Evolutionary conservation across 1,140 invertebrate genomes (phyloP).

Genomic region (Bombus pyrosoma): DNA sequence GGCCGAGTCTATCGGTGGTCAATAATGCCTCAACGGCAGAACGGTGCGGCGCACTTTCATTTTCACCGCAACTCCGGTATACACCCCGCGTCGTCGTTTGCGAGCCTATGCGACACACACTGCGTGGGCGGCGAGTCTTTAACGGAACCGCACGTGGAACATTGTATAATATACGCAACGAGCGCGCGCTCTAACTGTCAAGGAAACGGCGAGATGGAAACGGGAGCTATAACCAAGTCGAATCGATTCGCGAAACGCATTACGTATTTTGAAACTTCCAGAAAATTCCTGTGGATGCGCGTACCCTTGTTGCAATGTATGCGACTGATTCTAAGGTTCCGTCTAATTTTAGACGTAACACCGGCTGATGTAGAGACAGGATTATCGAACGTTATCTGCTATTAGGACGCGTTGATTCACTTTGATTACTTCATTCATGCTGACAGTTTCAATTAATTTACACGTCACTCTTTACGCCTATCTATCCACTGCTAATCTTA

Average conservation of each 20-base stretch:
- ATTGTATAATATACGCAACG: conserved; percentile 36
- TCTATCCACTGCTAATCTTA: background rate
- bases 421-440: conserved; percentile 11
- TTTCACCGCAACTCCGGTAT: conserved; percentile 58
- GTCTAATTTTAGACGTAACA: background rate
- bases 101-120: conserved; percentile 46
- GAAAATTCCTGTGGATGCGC: background rate
- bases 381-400: background rate
- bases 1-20: conserved; percentile 29
- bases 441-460: conserved; percentile 34
- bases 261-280: background rate
- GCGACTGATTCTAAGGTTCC: background rate
- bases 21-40: conserved; percentile 48
- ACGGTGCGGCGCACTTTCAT: conserved; percentile 54
- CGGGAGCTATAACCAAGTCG: background rate
- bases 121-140: conserved; percentile 59
- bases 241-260: conserved; percentile 46
- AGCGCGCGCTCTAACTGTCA: background rate
- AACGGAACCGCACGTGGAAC: conserved; percentile 59
- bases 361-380: background rate
- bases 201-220: conserved; percentile 17
- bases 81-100: conserved; percentile 15
- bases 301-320: background rate
- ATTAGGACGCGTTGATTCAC: background rate
- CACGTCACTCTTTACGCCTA: background rate